phyloP scores from a whole-genome alignment of 1,140 invertebrate genomes.

The Melanaphis sacchari region DNA sequence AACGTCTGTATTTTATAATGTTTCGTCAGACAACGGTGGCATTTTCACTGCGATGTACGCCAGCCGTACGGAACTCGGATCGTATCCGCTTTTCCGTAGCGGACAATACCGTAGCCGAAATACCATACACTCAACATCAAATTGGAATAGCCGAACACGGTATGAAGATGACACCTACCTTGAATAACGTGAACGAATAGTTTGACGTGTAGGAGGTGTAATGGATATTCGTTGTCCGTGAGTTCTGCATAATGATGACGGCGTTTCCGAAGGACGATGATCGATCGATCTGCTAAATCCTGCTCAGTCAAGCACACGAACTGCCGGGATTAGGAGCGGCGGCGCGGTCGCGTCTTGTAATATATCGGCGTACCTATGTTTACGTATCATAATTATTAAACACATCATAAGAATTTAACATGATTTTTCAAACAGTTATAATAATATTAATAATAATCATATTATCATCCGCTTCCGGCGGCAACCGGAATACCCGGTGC shows the following conservation, averaged over 20 bases:
- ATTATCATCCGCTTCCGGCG: not conserved
- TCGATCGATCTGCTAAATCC: not conserved
- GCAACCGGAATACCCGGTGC: no score
- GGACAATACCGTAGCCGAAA: not conserved
- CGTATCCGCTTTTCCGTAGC: not conserved
- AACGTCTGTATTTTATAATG: not conserved
- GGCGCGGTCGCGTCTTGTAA: not conserved
- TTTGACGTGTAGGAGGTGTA: not conserved
- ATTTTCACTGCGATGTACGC: not conserved
- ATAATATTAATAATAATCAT: not conserved
- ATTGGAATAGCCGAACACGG: not conserved
- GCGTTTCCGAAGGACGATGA: not conserved
- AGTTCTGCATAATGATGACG: not conserved
- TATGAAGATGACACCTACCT: not conserved
- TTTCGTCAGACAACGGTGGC: not conserved
- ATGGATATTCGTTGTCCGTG: not conserved
- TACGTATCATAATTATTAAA: no score
- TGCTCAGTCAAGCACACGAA: not conserved
- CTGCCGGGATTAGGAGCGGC: not conserved
- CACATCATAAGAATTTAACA: not conserved
- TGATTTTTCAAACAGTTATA: not conserved
- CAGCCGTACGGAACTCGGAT: not conserved
- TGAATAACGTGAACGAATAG: not conserved
- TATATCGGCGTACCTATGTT: not conserved
- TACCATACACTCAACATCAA: no score